These are phyloP conservation scores for Calliopum simillimum DNA, from an alignment of 2,888 invertebrate genomes.

Conservation along the genomic window DNA sequence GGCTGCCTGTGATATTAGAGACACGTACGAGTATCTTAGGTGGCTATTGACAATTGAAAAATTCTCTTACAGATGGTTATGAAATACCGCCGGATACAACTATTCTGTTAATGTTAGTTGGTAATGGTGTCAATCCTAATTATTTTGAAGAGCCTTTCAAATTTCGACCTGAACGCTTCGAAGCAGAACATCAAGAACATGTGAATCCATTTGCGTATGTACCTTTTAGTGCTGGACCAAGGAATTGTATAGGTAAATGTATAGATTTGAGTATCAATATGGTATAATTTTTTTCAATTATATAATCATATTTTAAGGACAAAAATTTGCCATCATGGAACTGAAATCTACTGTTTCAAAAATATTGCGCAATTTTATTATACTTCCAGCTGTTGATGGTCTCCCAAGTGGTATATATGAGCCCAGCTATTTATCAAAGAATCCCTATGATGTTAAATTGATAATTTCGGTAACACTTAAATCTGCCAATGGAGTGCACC, in stretches of 20 bases:
- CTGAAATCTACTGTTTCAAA: conserved; percentile 68
- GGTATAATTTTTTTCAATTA: background rate
- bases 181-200: conserved; percentile 36
- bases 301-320: conserved; percentile 53
- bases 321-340: conserved; percentile 68
- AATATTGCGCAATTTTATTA: conserved; percentile 66
- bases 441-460: conserved; percentile 45
- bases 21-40: too few relatives aligned
- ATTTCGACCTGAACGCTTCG: conserved; percentile 68
- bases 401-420: background rate
- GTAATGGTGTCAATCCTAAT: conserved; percentile 54
- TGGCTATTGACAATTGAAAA: too few relatives aligned
- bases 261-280: too few relatives aligned
- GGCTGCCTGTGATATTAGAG: too few relatives aligned
- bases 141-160: conserved; percentile 54
- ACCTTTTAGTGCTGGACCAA: conserved; percentile 71
- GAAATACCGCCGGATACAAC: conserved; percentile 53
- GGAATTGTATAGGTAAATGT: conserved; percentile 47
- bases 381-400: conserved; percentile 41
- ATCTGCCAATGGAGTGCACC: conserved; percentile 62
- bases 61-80: conserved; percentile 51
- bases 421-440: background rate
- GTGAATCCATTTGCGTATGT: conserved; percentile 69
- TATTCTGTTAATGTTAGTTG: conserved; percentile 52
- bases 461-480: conserved; percentile 65